Evolutionary conservation across 2,888 invertebrate species (phyloP).

Genomic region (Phengaris arion): DNA sequence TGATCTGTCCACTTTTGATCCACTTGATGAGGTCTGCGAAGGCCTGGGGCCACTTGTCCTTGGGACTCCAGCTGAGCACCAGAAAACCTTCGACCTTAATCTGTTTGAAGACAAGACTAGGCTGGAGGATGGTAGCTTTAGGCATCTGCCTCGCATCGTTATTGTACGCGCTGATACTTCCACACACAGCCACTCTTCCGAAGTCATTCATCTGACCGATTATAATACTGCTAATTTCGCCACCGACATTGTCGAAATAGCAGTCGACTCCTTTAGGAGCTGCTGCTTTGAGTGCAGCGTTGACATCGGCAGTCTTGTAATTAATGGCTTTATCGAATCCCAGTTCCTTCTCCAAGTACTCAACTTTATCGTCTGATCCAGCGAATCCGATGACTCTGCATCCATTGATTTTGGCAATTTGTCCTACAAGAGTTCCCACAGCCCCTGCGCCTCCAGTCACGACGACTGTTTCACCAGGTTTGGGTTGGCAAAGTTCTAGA

Average conservation of each 20-base stretch:
- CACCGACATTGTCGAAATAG: slow-evolving; percentile 88
- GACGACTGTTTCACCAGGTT: slow-evolving; percentile 84
- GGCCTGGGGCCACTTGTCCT: slow-evolving; percentile 69
- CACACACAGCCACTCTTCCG: slow-evolving; percentile 82
- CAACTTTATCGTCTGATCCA: slow-evolving; percentile 84
- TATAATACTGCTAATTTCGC: slow-evolving; percentile 80
- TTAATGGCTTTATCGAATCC: slow-evolving; percentile 86
- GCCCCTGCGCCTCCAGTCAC: slow-evolving; percentile 87
- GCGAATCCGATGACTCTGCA: slow-evolving; percentile 83
- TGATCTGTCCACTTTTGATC: slow-evolving; percentile 81
- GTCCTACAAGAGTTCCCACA: slow-evolving; percentile 86
- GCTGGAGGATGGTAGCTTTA: slow-evolving; percentile 60
- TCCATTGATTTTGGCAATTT: slow-evolving; percentile 86
- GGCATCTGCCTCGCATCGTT: slow-evolving; percentile 56
- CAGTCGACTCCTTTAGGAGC: slow-evolving; percentile 86
- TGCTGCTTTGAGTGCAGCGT: slow-evolving; percentile 76
- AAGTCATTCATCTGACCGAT: slow-evolving; percentile 79
- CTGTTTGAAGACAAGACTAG: slow-evolving; percentile 70
- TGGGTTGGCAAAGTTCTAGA: slow-evolving; percentile 83
- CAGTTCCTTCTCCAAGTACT: slow-evolving; percentile 82
- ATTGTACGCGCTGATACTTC: slow-evolving; percentile 80
- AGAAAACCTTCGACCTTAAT: slow-evolving; percentile 80
- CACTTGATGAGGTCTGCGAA: slow-evolving; percentile 74
- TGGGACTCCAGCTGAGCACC: slow-evolving; percentile 58
- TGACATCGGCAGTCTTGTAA: slow-evolving; percentile 82